These are phyloP conservation scores for Neocloeon triangulifer DNA, from an alignment of 1,140 invertebrate genomes.

Conservation along the genomic window DNA sequence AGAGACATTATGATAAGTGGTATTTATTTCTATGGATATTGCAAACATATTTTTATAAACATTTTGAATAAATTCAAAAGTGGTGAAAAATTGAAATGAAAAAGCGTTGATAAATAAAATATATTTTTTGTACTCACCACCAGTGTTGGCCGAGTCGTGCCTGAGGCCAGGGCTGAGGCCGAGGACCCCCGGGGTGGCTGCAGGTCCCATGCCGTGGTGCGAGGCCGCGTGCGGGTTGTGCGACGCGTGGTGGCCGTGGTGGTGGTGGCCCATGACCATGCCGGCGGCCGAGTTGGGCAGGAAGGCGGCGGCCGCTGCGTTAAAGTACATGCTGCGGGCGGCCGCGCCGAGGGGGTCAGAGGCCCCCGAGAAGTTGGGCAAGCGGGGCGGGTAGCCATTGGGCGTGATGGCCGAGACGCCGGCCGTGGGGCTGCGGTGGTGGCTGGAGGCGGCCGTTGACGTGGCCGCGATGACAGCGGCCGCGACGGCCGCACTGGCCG, in stretches of 20 bases:
- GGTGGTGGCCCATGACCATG: neutral
- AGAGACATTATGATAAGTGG: too few species aligned
- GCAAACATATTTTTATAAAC: too few species aligned
- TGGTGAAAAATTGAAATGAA: too few species aligned
- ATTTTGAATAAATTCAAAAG: too few species aligned
- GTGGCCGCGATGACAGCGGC: constrained; percentile 11
- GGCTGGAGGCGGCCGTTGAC: constrained; percentile 7
- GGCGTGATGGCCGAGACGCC: constrained; percentile 13
- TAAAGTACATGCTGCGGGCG: constrained; percentile 13
- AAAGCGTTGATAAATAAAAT: too few species aligned
- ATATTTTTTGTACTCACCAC: constrained; percentile 7
- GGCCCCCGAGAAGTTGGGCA: constrained; percentile 3
- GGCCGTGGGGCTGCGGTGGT: constrained; percentile 18
- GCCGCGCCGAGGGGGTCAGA: constrained; percentile 8
- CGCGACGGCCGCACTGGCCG: constrained; percentile 5
- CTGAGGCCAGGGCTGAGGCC: constrained; percentile 4
- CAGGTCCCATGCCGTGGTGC: neutral
- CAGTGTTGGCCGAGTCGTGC: constrained; percentile 6
- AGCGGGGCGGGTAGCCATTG: constrained; percentile 4
- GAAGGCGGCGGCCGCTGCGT: constrained; percentile 55
- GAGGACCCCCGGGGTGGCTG: constrained; percentile 3
- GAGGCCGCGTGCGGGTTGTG: constrained; percentile 1
- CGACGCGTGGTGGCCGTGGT: constrained; percentile 5
- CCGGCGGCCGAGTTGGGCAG: constrained; percentile 25
- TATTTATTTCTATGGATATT: too few species aligned